These are phyloP conservation scores for Passer montanus DNA, from an alignment of 2,113 vertebrate genomes.

Conservation along the genomic window DNA sequence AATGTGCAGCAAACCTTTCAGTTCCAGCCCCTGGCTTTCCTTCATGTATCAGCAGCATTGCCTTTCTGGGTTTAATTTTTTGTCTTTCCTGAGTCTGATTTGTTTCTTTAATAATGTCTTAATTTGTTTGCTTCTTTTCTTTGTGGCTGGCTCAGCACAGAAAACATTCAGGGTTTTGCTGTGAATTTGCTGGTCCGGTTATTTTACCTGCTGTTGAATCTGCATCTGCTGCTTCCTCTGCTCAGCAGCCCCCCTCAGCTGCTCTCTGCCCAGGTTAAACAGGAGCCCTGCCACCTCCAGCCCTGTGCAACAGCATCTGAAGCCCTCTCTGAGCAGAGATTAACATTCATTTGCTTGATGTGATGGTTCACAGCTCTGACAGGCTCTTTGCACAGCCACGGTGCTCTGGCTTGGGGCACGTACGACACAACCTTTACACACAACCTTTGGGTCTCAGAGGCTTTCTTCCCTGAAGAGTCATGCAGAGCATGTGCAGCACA, in stretches of 20 bases:
- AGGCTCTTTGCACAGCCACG: accelerated
- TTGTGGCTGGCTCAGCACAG: background rate
- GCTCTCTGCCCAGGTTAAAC: background rate
- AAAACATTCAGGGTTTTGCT: background rate
- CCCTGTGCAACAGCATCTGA: background rate
- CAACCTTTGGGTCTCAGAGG: background rate
- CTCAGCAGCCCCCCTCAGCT: background rate
- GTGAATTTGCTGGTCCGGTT: background rate
- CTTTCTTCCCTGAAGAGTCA: accelerated
- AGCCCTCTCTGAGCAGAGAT: background rate
- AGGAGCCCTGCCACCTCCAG: background rate
- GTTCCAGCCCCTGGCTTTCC: background rate
- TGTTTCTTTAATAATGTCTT: background rate
- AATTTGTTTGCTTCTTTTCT: background rate
- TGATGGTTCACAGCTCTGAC: background rate
- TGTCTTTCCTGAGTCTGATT: background rate
- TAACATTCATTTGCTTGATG: background rate
- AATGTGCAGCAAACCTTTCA: accelerated
- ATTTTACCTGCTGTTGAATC: background rate
- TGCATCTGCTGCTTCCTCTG: background rate
- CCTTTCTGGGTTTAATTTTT: background rate
- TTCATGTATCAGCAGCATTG: background rate
- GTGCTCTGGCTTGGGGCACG: background rate
- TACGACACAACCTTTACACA: background rate
- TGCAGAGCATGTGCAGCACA: background rate